Evolutionary conservation across 1,140 invertebrate species (phyloP).

Genomic region (Caenorhabditis tropicalis): DNA sequence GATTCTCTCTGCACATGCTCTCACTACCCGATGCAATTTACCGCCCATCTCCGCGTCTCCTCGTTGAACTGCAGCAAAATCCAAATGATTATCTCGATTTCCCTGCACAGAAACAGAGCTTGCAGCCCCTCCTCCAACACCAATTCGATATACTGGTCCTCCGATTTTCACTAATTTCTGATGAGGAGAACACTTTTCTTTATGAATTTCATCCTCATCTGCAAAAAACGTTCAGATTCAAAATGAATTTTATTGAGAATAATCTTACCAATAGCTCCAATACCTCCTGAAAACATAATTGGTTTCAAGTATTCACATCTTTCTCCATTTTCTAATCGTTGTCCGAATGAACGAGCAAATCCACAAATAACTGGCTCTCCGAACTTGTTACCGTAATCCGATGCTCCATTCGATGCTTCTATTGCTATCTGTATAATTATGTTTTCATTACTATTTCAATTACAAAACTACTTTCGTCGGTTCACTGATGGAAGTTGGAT

Average conservation of each 20-base stretch:
- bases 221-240: neutral
- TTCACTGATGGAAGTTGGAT: constrained; percentile 87
- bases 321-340: constrained; percentile 71
- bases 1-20: constrained; percentile 83
- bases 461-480: constrained; percentile 86
- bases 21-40: constrained; percentile 89
- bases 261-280: constrained; percentile 84
- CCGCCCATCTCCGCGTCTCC: constrained; percentile 99
- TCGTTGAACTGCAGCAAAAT: constrained; percentile 94
- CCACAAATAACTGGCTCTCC: constrained; percentile 89
- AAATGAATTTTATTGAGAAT: neutral
- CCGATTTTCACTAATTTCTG: constrained; percentile 87
- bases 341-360: constrained; percentile 88
- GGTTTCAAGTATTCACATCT: constrained; percentile 94
- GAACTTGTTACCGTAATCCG: constrained; percentile 99
- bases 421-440: constrained; percentile 77
- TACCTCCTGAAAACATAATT: constrained; percentile 96
- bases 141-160: constrained; percentile 93
- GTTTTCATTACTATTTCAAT: too few relatives aligned
- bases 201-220: constrained; percentile 57
- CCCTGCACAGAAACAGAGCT: constrained; percentile 83
- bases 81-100: constrained; percentile 83
- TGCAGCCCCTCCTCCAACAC: constrained; percentile 93
- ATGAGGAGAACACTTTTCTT: constrained; percentile 50
- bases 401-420: constrained; percentile 95